Percentiles rank a stretch among this genome's conserved stretches.
Evolutionary conservation across 2,888 invertebrate species (phyloP).

Genomic region (Dermolepida albohirtum): DNA sequence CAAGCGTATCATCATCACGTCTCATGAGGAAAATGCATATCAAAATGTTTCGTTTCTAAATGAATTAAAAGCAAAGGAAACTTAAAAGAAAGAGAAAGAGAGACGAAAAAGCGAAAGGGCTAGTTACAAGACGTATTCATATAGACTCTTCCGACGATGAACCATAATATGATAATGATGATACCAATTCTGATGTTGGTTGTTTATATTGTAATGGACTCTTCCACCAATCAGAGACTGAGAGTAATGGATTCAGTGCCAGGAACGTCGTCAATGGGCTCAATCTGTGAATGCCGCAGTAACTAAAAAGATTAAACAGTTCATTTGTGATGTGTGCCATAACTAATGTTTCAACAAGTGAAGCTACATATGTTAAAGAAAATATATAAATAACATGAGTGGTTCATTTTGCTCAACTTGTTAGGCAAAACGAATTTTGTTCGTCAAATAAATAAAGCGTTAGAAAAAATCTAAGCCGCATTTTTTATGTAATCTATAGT

Average conservation of each 20-base stretch:
- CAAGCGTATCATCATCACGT: constrained; percentile 14
- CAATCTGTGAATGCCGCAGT: constrained; percentile 12
- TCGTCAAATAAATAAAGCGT: background rate
- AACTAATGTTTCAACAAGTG: constrained; percentile 3
- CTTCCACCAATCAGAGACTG: no score
- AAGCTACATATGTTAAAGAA: constrained; percentile 13
- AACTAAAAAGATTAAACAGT: constrained; percentile 8
- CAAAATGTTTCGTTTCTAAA: constrained; percentile 28
- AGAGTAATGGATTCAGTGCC: constrained; percentile 30
- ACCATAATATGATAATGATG: constrained; percentile 18
- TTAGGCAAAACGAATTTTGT: background rate
- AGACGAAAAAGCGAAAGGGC: constrained; percentile 10
- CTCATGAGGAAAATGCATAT: background rate
- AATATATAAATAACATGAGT: constrained; percentile 21
- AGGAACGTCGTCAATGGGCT: constrained; percentile 26
- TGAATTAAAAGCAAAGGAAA: constrained; percentile 11
- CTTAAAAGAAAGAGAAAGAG: constrained; percentile 19
- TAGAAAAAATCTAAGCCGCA: no score
- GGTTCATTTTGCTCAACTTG: constrained; percentile 5
- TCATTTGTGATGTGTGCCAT: background rate
- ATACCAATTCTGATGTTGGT: constrained; percentile 27
- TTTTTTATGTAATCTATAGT: no score
- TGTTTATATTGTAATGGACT: constrained; percentile 20
- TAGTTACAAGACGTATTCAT: constrained; percentile 25
- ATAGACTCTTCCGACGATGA: constrained; percentile 22